Base-by-base conservation (phyloP, 1,140 invertebrate species). In the Orussus abietinus region DNA sequence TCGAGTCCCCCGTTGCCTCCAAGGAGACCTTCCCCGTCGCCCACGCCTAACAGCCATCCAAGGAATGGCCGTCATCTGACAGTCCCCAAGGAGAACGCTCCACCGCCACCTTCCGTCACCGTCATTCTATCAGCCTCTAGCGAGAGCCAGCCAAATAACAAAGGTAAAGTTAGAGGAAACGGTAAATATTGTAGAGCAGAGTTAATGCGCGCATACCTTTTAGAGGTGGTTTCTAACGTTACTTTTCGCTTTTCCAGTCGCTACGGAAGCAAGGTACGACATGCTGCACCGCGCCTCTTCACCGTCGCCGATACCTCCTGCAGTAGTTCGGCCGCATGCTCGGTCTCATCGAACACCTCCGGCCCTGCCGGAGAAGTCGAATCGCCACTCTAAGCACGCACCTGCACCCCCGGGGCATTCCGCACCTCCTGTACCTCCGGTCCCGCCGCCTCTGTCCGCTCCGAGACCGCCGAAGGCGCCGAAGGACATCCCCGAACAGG, bases 1-100 rank as follows among this genome's bases (percentile, higher is more conserved):
- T 64, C 69, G 21, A 81, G 80, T 42, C 81, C 82, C 7, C 79
- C 81, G 11, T 63, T 86, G 19, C 81, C 82, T 37, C 83, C 83
- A 9, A 63, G 82, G 44, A 77, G 81, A 55, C 72, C 77, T 3
- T 82, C 82, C 5, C 82, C 83, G 0, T 69, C 65, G 3, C 68
- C 69, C 0, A 65, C 66, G 13, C 59, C 65, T 3, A 64, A 59
- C 35, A 59, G 53, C 43, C 62, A 65, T 18, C 30, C 55, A 1
- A 52, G 63, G 42, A 70, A 69, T 31, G 57, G 59, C 14, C 57
- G 67, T 41, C 74, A 75, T 33, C 45, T 77, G 2, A 67, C 66
- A 2, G 74, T 76, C 20, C 74, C 75, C 5, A 75, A 72, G 47
- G 75, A 77, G 49, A 75, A 76, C 47, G 75, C 75, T 9, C 74